Conservation (phyloP, 1,140 invertebrate species). For the Temnothorax longispinosus region DNA sequence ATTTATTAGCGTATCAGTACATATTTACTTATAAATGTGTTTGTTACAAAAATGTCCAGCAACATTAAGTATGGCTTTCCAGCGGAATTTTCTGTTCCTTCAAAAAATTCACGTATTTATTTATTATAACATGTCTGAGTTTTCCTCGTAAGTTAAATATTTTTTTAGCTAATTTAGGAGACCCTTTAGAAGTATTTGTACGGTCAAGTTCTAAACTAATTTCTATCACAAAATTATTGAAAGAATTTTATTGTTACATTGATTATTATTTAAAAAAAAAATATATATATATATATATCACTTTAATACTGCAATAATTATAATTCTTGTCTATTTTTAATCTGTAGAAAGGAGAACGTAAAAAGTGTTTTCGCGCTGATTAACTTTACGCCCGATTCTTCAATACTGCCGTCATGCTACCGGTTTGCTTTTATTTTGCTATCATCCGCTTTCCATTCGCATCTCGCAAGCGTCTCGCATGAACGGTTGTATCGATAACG, state of each 20-base stretch:
- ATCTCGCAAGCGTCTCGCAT: constrained; percentile 28
- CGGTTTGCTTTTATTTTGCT: constrained; percentile 27
- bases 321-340: background rate
- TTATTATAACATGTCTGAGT: background rate
- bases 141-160: background rate
- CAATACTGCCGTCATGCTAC: background rate
- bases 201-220: background rate
- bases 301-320: background rate
- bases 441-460: constrained; percentile 30
- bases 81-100: background rate
- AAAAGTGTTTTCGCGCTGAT: constrained; percentile 19
- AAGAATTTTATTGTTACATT: background rate
- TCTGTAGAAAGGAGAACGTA: background rate
- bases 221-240: background rate
- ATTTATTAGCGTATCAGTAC: background rate
- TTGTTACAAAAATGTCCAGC: background rate
- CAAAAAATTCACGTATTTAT: background rate
- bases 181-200: background rate
- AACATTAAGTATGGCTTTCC: background rate
- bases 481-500: constrained; percentile 35
- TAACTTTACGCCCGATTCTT: constrained; percentile 42
- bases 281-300: too few species aligned
- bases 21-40: background rate
- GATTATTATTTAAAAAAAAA: background rate
- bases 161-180: background rate